These are phyloP conservation scores for Sibirionetta formosa DNA, from an alignment of 2,797 vertebrate genomes.

Conservation along the genomic window DNA sequence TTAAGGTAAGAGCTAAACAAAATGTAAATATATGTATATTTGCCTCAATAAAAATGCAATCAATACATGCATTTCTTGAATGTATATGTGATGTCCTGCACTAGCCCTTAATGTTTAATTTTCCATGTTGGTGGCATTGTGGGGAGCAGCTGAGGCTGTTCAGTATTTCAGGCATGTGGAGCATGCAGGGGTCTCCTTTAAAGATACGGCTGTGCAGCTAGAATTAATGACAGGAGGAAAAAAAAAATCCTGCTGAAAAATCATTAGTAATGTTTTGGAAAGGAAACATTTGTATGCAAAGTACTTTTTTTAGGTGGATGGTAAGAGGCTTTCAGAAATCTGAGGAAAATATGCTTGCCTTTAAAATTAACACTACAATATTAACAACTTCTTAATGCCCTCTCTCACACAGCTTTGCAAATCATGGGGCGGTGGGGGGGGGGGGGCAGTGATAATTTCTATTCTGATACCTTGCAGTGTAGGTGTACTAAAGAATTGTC, in stretches of 20 bases:
- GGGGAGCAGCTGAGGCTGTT: neutral
- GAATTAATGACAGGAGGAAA: neutral
- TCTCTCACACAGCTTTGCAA: neutral
- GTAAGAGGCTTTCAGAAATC: neutral
- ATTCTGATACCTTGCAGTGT: neutral
- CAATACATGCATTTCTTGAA: neutral
- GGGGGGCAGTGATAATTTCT: rapidly evolving
- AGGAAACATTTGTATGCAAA: rapidly evolving
- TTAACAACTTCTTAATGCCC: neutral
- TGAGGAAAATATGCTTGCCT: rapidly evolving
- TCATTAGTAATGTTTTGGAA: rapidly evolving
- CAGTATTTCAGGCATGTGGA: neutral
- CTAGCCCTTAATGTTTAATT: neutral
- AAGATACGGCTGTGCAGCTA: neutral
- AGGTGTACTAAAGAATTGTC: neutral
- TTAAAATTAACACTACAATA: neutral
- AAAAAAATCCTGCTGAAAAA: neutral
- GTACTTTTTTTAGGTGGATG: neutral
- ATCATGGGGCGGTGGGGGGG: neutral
- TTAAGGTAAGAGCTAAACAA: neutral
- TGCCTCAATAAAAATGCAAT: neutral
- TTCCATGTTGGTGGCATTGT: neutral
- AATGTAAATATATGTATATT: neutral
- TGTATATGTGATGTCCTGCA: neutral
- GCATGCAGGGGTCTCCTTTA: rapidly evolving